Evolutionary conservation across 2,113 vertebrate species (phyloP), one percentile per base, ranked within the genome.

Genomic region (Oceanodroma tethys): DNA sequence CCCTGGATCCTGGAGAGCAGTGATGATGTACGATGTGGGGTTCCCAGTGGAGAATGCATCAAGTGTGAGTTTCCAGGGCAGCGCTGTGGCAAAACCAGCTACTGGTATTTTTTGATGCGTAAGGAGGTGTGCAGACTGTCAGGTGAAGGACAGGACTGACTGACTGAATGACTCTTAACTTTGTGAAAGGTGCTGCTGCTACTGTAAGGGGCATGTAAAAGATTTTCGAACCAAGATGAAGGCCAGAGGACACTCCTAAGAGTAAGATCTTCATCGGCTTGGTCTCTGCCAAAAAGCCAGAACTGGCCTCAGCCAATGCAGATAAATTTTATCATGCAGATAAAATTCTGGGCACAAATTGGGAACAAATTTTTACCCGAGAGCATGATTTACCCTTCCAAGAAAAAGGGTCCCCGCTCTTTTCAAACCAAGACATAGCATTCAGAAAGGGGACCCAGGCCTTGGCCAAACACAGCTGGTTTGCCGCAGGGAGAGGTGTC

Each of bases 11-110:
- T 38, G 43, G 67, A 43, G 81, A 84, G 53, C 21, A 40, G 67
- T 1, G 4, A 5, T 32, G 36, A 22, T 15, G 53, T 14, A 23
- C 0, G 0, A 6, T 13, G 16, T 32, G 36, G 43, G 23, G 17
- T 6, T 90, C 22, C 12, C 0, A 0, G 0, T 21, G 43, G 20
- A 76, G 34, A 60, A 88, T 34, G 15, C 16, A 90, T 12, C 6
- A 9, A 42, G 8, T 17, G 7, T 42, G 66, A 80, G 32, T 79
- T 90, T 50, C 68, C 42, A 59, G 36, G 52, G 60, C 21, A 74
- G 73, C 0, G 0, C 73, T 23, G 18, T 0, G 0, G 38, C 14
- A 34, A 58, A 79, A 66, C 2, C 16, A 78, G 27, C 34, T 58
- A 3, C 32, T 45, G 38, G 14, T 18, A 25, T 50, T 80, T 88